Conservation (phyloP, 2,888 invertebrate genomes). For the Cephus nigrinus region DNA sequence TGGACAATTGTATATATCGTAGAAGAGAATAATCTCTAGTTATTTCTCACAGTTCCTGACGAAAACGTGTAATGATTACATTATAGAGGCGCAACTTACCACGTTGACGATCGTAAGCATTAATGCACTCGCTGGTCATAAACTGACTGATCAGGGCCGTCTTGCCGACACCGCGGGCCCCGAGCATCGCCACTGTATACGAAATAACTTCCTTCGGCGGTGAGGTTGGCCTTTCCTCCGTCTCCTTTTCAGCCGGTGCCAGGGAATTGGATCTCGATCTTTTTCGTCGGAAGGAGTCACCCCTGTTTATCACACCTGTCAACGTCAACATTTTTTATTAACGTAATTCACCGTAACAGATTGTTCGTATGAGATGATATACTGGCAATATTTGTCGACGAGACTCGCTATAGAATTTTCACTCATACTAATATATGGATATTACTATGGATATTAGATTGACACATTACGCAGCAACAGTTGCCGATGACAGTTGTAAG, state of each 20-base stretch:
- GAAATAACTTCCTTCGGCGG: constrained; percentile 65
- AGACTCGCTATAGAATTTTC: too few relatives aligned
- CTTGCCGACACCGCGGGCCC: constrained; percentile 71
- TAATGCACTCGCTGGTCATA: constrained; percentile 93
- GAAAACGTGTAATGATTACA: not conserved
- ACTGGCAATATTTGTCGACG: too few relatives aligned
- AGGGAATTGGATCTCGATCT: constrained; percentile 86
- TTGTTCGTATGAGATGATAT: too few relatives aligned
- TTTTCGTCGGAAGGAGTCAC: constrained; percentile 91
- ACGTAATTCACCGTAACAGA: not conserved
- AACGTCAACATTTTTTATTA: constrained; percentile 16
- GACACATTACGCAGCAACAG: too few relatives aligned
- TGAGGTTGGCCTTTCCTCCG: constrained; percentile 43
- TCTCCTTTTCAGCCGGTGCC: constrained; percentile 69
- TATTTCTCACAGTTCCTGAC: not conserved
- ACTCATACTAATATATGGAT: too few relatives aligned
- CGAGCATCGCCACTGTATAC: constrained; percentile 74
- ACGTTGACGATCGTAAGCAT: constrained; percentile 89
- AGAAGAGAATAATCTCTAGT: not conserved
- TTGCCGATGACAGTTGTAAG: too few relatives aligned
- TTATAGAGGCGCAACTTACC: constrained; percentile 68
- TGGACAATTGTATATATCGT: not conserved
- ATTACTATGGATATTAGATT: too few relatives aligned
- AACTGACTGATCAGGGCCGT: constrained; percentile 75
- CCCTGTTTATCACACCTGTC: constrained; percentile 91